Evolutionary conservation across 2,888 invertebrate genomes (phyloP).

Genomic region (Spatulosminthurus flaviceps): DNA sequence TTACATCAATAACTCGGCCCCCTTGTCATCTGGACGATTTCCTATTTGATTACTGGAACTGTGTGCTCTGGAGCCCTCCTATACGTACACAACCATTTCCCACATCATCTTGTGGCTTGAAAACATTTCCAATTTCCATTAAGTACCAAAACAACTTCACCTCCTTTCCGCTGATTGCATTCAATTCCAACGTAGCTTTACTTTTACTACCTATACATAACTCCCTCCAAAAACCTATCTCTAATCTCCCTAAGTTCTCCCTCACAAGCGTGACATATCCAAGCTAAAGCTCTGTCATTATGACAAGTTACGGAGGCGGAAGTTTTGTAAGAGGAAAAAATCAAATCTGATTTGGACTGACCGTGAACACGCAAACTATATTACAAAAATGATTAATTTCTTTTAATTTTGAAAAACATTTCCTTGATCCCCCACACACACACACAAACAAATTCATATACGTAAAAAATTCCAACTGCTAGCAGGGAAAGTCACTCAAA

Average conservation of each 20-base stretch:
- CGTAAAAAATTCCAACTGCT: not conserved
- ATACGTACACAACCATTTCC: not conserved
- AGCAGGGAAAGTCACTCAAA: too few relatives aligned
- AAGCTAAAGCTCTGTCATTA: not conserved
- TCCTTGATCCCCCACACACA: not conserved
- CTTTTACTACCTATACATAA: too few relatives aligned
- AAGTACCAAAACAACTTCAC: too few relatives aligned
- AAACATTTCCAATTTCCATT: too few relatives aligned
- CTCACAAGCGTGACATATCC: too few relatives aligned
- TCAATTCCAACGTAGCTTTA: not conserved
- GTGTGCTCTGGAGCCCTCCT: not conserved
- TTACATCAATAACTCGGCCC: not conserved
- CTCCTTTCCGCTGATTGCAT: too few relatives aligned
- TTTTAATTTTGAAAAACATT: not conserved
- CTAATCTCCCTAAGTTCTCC: too few relatives aligned
- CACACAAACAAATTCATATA: too few relatives aligned
- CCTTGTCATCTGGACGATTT: not conserved
- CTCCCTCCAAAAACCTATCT: not conserved
- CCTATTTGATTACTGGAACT: slow-evolving; percentile 21
- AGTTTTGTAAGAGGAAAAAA: not conserved
- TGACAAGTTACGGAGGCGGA: not conserved
- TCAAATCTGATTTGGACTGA: slow-evolving; percentile 12
- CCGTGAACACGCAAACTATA: not conserved
- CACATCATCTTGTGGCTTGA: not conserved
- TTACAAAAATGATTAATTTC: not conserved